A percentile compares a stretch with the other conserved stretches of the same genome.
Conservation (phyloP, 2,113 vertebrate species). For the Reinhardtius hippoglossoides region DNA sequence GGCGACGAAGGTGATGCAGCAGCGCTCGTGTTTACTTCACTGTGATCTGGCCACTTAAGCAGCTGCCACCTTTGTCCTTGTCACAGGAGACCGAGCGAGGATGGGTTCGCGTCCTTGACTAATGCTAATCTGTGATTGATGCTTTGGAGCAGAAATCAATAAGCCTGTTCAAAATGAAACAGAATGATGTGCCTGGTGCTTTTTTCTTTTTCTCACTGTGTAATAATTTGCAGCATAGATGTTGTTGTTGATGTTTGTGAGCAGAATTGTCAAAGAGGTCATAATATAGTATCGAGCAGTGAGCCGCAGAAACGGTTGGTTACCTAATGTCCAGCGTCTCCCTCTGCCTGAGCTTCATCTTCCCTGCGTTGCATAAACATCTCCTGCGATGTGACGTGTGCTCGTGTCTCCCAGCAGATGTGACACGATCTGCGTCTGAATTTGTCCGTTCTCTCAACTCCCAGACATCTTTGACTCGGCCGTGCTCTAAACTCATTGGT, state of each 20-base stretch:
- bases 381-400: constrained; percentile 28
- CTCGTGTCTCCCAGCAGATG: constrained; percentile 31
- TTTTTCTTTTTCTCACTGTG: constrained; percentile 15
- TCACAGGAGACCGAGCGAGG: neutral
- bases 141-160: constrained; percentile 46
- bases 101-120: constrained; percentile 31
- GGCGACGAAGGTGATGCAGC: constrained; percentile 17
- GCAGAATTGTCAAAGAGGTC: constrained; percentile 15
- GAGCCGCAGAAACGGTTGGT: constrained; percentile 9
- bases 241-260: constrained; percentile 6
- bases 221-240: constrained; percentile 1
- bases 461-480: neutral
- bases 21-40: constrained; percentile 17
- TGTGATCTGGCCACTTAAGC: constrained; percentile 47
- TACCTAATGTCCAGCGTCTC: constrained; percentile 24
- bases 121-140: constrained; percentile 59
- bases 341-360: constrained; percentile 14
- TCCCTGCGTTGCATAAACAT: constrained; percentile 23
- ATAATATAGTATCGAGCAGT: constrained; percentile 7
- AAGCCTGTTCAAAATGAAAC: constrained; percentile 31
- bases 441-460: constrained; percentile 18
- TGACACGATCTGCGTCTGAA: constrained; percentile 26
- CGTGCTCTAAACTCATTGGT: neutral
- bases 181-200: neutral
- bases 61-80: constrained; percentile 45